Evolutionary conservation across 2,888 invertebrate species (phyloP).

Genomic region (Tridacna crocea): DNA sequence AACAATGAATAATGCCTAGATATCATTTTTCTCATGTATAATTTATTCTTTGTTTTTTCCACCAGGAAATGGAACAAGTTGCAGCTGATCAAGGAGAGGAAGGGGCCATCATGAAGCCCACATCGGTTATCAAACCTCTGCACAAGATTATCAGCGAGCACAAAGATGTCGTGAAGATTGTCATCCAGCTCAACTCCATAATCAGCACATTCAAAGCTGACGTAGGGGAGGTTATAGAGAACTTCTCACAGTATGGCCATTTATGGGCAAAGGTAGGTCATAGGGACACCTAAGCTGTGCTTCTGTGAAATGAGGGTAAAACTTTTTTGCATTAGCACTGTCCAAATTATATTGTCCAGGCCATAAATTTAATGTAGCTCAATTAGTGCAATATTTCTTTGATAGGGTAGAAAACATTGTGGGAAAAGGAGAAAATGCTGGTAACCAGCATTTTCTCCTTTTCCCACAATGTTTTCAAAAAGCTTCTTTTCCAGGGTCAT

Average conservation of each 20-base stretch:
- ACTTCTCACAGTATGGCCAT: slow-evolving; percentile 93
- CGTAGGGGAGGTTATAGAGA: slow-evolving; percentile 91
- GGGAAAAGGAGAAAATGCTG: neutral
- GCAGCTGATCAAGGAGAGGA: slow-evolving; percentile 78
- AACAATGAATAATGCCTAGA: too few species aligned
- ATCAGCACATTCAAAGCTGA: slow-evolving; percentile 87
- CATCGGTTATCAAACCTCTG: slow-evolving; percentile 81
- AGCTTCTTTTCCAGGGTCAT: too few species aligned
- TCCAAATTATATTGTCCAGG: neutral
- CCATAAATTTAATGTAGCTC: too few species aligned
- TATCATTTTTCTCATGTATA: neutral
- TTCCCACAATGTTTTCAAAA: neutral
- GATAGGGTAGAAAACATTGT: slow-evolving; percentile 14
- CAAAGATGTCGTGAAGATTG: slow-evolving; percentile 93
- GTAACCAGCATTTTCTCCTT: neutral
- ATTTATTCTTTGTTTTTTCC: neutral
- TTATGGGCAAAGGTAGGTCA: slow-evolving; percentile 83
- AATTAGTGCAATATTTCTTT: too few species aligned
- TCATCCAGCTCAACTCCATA: slow-evolving; percentile 83
- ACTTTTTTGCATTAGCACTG: neutral
- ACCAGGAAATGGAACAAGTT: slow-evolving; percentile 79
- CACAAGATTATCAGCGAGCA: slow-evolving; percentile 88
- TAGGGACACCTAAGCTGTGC: neutral
- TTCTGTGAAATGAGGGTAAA: neutral
- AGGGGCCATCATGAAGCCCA: slow-evolving; percentile 75